phyloP scores from a whole-genome alignment of 1,140 invertebrate genomes.

The Drosophila gunungcola region DNA sequence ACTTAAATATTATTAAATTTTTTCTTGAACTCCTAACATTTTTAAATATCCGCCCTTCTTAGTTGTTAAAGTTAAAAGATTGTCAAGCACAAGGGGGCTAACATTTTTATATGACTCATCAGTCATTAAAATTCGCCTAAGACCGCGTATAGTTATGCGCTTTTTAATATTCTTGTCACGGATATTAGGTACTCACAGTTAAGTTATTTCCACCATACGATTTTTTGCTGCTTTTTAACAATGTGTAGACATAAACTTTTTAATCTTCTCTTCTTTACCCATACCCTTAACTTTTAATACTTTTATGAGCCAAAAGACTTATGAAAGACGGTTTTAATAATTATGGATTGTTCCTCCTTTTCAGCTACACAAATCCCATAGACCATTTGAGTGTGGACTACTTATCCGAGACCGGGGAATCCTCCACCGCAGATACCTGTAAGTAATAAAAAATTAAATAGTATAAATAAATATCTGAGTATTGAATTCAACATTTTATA shows the following conservation, averaged over 20 bases:
- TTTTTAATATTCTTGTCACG: slow-evolving; percentile 23
- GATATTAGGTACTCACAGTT: neutral
- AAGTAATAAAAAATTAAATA: slow-evolving; percentile 54
- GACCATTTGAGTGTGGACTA: slow-evolving; percentile 85
- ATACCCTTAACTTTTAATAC: neutral
- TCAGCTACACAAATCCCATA: slow-evolving; percentile 87
- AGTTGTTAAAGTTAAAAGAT: neutral
- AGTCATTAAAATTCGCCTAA: slow-evolving; percentile 11
- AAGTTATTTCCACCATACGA: neutral
- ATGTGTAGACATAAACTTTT: slow-evolving; percentile 10
- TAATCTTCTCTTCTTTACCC: neutral
- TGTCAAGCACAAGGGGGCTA: slow-evolving; percentile 4
- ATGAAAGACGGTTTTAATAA: neutral
- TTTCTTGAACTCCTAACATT: neutral
- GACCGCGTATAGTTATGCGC: slow-evolving; percentile 8
- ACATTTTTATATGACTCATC: slow-evolving; percentile 20
- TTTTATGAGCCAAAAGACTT: neutral
- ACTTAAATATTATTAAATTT: neutral
- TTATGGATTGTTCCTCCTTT: neutral
- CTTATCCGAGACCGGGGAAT: slow-evolving; percentile 84
- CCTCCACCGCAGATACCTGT: slow-evolving; percentile 85
- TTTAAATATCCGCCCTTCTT: slow-evolving; percentile 36
- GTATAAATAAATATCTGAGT: too few species aligned
- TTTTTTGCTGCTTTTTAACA: neutral
- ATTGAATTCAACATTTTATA: too few species aligned